Conservation (phyloP, 2,888 invertebrate species). For the Hyposoter dolosus region DNA sequence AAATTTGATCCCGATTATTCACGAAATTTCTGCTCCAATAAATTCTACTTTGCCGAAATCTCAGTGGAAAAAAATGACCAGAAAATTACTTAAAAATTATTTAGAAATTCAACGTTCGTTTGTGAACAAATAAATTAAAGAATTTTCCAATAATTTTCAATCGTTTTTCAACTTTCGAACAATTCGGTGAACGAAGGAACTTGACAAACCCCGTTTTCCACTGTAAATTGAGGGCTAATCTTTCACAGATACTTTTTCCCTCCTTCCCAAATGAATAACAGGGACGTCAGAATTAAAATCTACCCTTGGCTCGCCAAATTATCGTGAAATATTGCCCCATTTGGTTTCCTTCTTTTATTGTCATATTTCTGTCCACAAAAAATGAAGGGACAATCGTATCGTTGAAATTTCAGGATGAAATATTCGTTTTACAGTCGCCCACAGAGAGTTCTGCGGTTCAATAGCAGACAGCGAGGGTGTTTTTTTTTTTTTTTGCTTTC, state of each 20-base stretch:
- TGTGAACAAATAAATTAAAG: neutral
- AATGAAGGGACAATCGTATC: constrained; percentile 5
- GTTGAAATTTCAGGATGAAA: constrained; percentile 40
- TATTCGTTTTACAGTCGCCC: constrained; percentile 27
- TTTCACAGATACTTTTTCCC: neutral
- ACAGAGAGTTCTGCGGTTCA: constrained; percentile 39
- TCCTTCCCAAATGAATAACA: neutral
- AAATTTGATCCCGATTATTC: neutral
- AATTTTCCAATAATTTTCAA: neutral
- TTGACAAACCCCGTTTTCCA: neutral
- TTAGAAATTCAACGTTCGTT: neutral
- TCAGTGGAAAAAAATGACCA: neutral
- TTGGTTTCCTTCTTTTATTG: neutral
- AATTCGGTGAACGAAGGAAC: neutral
- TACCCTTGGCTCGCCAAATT: neutral
- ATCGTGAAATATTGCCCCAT: constrained; percentile 7
- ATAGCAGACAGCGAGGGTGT: constrained; percentile 14
- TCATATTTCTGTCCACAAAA: neutral
- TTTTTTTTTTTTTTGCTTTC: constrained; percentile 13
- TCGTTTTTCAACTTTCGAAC: too few relatives aligned
- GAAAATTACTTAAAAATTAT: neutral
- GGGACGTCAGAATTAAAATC: constrained; percentile 1
- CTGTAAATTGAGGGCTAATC: neutral
- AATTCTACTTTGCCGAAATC: neutral
- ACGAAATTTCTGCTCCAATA: neutral